A percentile compares a stretch with the other conserved stretches of the same genome.
Conservation (phyloP, 2,888 invertebrate species). For the Pasiphila rectangulata region DNA sequence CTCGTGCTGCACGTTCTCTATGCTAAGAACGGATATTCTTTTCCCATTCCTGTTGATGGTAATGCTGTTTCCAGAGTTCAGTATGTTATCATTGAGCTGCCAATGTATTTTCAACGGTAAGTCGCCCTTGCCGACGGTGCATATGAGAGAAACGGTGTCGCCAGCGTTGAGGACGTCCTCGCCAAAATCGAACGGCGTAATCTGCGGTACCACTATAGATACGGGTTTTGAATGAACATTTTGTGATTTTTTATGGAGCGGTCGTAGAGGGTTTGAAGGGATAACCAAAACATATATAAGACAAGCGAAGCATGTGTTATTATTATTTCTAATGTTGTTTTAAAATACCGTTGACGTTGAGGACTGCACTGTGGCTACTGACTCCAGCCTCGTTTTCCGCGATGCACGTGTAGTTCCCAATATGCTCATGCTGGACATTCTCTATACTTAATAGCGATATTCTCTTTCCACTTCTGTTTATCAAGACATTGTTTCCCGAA, state of each 20-base stretch:
- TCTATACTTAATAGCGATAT: constrained; percentile 78
- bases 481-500: constrained; percentile 40
- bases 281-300: constrained; percentile 12
- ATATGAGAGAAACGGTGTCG: constrained; percentile 85
- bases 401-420: constrained; percentile 83
- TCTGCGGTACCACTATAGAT: constrained; percentile 87
- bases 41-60: constrained; percentile 82
- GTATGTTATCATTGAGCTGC: constrained; percentile 82
- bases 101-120: constrained; percentile 85
- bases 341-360: constrained; percentile 84
- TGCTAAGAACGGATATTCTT: constrained; percentile 85
- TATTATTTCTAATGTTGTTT: constrained; percentile 10
- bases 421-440: constrained; percentile 79
- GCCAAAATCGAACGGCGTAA: constrained; percentile 88
- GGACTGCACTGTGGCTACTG: constrained; percentile 81
- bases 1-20: constrained; percentile 81
- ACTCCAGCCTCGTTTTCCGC: constrained; percentile 84
- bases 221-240: constrained; percentile 19
- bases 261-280: constrained; percentile 1
- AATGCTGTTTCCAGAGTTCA: constrained; percentile 79
- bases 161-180: constrained; percentile 87
- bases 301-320: constrained; percentile 22
- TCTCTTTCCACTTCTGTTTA: constrained; percentile 50
- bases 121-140: constrained; percentile 87
- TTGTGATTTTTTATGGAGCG: background rate